These are phyloP conservation scores for Parascotia fuliginaria DNA, from an alignment of 2,888 invertebrate genomes.

Conservation along the genomic window DNA sequence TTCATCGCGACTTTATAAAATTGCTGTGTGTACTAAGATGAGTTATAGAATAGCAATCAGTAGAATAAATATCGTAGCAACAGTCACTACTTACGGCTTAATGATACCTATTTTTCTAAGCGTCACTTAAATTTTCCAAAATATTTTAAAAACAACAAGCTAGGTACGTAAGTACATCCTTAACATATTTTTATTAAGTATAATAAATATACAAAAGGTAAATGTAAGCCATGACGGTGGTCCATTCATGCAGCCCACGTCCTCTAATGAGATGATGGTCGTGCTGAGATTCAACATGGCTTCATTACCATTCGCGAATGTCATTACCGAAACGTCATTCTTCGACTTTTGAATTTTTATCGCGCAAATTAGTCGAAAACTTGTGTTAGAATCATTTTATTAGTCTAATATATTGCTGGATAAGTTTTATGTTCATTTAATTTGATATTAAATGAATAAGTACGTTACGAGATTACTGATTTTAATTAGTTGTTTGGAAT, in stretches of 20 bases:
- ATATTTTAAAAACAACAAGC: too few species aligned
- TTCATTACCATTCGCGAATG: slow-evolving; percentile 33
- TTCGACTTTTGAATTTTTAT: slow-evolving; percentile 32
- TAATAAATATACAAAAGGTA: slow-evolving; percentile 32
- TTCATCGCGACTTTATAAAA: too few species aligned
- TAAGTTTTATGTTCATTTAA: slow-evolving; percentile 34
- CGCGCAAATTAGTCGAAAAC: slow-evolving; percentile 26
- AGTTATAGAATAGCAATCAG: too few species aligned
- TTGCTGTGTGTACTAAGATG: too few species aligned
- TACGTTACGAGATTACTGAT: slow-evolving; percentile 1
- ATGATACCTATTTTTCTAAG: too few species aligned
- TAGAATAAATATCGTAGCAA: too few species aligned
- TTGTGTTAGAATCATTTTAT: slow-evolving; percentile 9
- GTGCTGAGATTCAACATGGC: slow-evolving; percentile 38
- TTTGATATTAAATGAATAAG: slow-evolving; percentile 26
- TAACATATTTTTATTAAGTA: too few species aligned
- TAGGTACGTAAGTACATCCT: too few species aligned
- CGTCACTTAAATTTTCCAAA: too few species aligned
- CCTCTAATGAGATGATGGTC: slow-evolving; percentile 41
- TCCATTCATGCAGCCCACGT: slow-evolving; percentile 42
- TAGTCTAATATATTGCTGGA: slow-evolving; percentile 1
- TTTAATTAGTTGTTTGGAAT: slow-evolving; percentile 6
- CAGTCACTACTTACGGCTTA: too few species aligned
- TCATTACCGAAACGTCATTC: slow-evolving; percentile 34
- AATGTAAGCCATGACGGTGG: slow-evolving; percentile 43